These are phyloP conservation scores for Nebria salina DNA, from an alignment of 2,888 invertebrate genomes.

Conservation along the genomic window DNA sequence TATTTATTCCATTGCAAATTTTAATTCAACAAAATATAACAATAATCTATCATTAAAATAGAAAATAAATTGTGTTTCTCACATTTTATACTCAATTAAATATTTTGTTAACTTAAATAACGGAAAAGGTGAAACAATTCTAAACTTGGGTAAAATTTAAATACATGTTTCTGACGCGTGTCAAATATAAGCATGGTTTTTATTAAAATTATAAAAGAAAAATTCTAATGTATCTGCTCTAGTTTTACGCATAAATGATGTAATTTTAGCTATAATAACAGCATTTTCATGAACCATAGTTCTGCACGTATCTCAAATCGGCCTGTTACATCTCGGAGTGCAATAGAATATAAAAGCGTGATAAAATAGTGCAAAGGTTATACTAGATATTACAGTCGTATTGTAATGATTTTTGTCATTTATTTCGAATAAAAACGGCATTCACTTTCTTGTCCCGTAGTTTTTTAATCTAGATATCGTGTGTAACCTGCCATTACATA, in stretches of 20 bases:
- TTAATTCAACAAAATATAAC: too few relatives aligned
- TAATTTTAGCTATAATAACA: background rate
- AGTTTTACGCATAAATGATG: background rate
- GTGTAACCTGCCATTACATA: constrained; percentile 34
- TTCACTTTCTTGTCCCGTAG: constrained; percentile 41
- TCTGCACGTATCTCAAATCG: background rate
- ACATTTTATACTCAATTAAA: too few relatives aligned
- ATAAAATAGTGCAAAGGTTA: background rate
- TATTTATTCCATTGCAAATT: background rate
- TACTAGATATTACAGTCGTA: background rate
- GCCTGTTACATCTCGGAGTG: background rate
- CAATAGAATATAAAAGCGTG: background rate
- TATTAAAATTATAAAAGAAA: background rate
- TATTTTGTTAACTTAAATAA: too few relatives aligned
- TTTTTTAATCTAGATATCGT: constrained; percentile 39
- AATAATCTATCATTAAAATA: too few relatives aligned
- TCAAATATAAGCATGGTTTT: background rate
- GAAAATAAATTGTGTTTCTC: too few relatives aligned
- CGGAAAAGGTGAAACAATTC: too few relatives aligned
- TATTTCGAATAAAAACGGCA: constrained; percentile 13
- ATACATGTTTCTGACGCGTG: background rate
- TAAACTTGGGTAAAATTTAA: background rate
- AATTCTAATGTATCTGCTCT: background rate
- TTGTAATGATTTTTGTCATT: constrained; percentile 3
- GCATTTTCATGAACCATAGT: background rate